These are phyloP conservation scores for Cyprinodon brontotheroides DNA, from an alignment of 2,113 vertebrate species.

Conservation along the genomic window DNA sequence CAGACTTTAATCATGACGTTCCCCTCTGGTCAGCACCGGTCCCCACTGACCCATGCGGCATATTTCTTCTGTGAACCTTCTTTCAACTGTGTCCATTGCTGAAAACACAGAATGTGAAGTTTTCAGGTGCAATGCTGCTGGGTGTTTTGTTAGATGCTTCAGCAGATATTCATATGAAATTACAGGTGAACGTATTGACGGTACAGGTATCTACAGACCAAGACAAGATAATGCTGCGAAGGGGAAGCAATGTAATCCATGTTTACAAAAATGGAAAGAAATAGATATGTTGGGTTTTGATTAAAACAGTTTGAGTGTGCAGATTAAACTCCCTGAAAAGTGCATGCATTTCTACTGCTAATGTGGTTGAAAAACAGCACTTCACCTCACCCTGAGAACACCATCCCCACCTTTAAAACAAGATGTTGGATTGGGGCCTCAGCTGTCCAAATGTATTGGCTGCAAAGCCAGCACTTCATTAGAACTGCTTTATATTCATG, in stretches of 20 bases:
- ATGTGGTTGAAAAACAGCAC: no score
- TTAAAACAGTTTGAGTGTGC: no score
- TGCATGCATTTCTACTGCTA: neutral
- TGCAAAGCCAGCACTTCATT: neutral
- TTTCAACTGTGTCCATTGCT: neutral
- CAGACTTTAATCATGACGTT: slow-evolving; percentile 63
- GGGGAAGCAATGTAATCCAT: neutral
- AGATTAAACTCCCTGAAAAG: neutral
- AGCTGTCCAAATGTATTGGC: no score
- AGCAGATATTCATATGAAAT: neutral
- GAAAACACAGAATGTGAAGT: slow-evolving; percentile 14
- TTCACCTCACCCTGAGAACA: no score
- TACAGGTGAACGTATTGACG: neutral
- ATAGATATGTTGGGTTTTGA: no score
- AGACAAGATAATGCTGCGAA: neutral
- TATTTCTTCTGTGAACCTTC: slow-evolving; percentile 2
- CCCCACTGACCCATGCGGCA: slow-evolving; percentile 17
- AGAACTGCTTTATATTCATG: neutral
- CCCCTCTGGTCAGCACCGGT: slow-evolving; percentile 33
- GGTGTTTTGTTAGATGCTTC: slow-evolving; percentile 19
- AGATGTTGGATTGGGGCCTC: no score
- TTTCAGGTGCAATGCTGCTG: slow-evolving; percentile 9
- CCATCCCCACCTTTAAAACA: no score
- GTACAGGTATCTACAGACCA: neutral
- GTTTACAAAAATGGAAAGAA: no score